Base-by-base conservation (phyloP, 2,888 invertebrate genomes). In the Ennomos fuscantarius region DNA sequence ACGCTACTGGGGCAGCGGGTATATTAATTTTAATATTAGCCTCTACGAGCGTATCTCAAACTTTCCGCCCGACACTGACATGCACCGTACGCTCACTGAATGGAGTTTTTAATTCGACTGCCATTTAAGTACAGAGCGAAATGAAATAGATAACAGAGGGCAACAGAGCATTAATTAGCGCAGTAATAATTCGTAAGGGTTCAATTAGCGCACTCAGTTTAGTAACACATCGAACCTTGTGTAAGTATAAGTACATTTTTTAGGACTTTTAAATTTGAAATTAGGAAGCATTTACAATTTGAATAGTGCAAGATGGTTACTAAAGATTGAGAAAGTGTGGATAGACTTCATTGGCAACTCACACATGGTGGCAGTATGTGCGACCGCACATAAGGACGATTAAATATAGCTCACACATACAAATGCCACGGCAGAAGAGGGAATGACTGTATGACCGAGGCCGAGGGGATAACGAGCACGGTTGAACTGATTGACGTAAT, bases 21-120 rank as follows among this genome's bases (percentile, higher is more conserved):
- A 85, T 86, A 90, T 86, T 84, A 86, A 89, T 86, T 90, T 90
- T 90, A 92, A 89, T 90, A 89, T 85, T 91, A 92, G 90, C 84
- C 77, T 79, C 84, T 62, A 66, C 82, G 62, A 69, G 67, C 60
- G 84, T 33, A 78, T 79, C 85, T 82, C 89, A 91, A 92, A 87
- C 79, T 87, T 73, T 76, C 60, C 60, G 48, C 43, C 9, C 46
- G 44, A 73, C 72, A 74, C 67, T 66, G 71, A 70, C 5, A 69
- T 55, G 66, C 55, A 68, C 58, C 41, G 61, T 63, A 59, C 50
- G 57, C 15, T 49, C 36, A 32, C 44, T 42, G 43, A 39, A 57
- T 52, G 46, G 37, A 48, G 36, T 55, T 45, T 49, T 52, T 24
- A 44, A 48, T 51, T 44, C 37, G 53, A 65, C 61, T 69, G 62